Percentiles rank a stretch among this genome's conserved stretches.
Conservation (phyloP, 2,113 vertebrate genomes). For the Antechinus stuartii region DNA sequence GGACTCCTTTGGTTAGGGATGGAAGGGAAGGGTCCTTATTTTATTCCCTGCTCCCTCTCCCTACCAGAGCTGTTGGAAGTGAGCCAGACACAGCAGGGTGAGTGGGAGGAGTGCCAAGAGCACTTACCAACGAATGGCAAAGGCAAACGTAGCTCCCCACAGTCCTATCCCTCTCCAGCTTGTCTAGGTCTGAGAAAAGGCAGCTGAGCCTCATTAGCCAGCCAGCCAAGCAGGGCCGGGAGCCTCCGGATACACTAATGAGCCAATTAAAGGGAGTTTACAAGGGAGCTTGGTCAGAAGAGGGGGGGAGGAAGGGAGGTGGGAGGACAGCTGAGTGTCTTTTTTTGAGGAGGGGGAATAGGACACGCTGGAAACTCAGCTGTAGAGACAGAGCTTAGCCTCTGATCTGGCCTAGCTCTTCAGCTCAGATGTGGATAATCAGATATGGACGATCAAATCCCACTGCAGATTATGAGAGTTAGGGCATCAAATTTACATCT, state of each 20-base stretch:
- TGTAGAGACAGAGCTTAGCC: neutral
- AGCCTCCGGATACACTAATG: conserved; percentile 61
- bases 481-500: neutral
- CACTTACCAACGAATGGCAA: neutral
- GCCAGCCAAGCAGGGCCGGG: conserved; percentile 65
- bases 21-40: neutral
- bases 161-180: neutral
- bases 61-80: accelerated
- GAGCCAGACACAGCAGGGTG: conserved; percentile 2
- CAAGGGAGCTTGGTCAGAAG: conserved; percentile 61
- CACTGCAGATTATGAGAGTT: neutral
- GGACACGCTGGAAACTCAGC: accelerated
- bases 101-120: neutral
- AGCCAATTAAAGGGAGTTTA: conserved; percentile 68
- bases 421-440: neutral
- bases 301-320: neutral
- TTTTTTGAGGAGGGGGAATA: neutral
- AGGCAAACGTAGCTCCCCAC: neutral
- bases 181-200: conserved; percentile 52
- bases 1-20: neutral
- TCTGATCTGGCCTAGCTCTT: neutral
- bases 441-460: neutral
- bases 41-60: accelerated
- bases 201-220: conserved; percentile 71
- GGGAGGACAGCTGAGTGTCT: neutral